Conservation (phyloP, 2,797 vertebrate species). For the Siniperca scherzeri region DNA sequence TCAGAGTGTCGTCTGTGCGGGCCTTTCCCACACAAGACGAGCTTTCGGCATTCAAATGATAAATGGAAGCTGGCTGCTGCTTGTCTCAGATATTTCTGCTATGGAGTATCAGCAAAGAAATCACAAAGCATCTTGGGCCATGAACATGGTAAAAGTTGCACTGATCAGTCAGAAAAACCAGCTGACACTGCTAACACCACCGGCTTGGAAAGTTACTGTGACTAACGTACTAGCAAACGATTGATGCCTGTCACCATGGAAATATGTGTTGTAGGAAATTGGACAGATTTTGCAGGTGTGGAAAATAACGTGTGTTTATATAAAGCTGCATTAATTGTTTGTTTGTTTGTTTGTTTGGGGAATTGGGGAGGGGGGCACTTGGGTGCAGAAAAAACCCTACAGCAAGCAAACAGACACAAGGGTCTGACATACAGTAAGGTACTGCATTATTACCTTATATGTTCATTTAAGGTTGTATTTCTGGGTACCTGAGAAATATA, state of each 20-base stretch:
- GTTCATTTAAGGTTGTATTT: neutral
- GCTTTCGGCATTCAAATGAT: constrained; percentile 56
- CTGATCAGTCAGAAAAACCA: neutral
- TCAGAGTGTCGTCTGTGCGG: constrained; percentile 25
- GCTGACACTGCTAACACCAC: neutral
- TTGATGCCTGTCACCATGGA: neutral
- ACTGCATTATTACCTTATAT: neutral
- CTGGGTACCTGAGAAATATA: neutral
- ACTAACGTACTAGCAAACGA: neutral
- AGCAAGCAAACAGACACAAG: neutral
- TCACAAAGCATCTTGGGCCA: constrained; percentile 21
- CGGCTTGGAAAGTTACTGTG: neutral
- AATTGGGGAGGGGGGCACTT: no score
- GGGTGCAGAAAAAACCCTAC: neutral
- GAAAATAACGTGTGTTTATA: neutral
- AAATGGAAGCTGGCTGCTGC: constrained; percentile 47
- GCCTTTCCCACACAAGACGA: constrained; percentile 39
- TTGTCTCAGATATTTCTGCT: constrained; percentile 37
- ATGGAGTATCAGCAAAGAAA: constrained; percentile 27
- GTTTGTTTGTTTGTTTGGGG: no score
- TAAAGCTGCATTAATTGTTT: neutral
- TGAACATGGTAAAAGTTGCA: constrained; percentile 6
- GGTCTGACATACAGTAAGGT: neutral
- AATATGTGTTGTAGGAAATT: neutral
- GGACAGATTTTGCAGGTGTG: neutral